phyloP scores from a whole-genome alignment of 2,113 vertebrate species.

The Chloroceryle aenea region DNA sequence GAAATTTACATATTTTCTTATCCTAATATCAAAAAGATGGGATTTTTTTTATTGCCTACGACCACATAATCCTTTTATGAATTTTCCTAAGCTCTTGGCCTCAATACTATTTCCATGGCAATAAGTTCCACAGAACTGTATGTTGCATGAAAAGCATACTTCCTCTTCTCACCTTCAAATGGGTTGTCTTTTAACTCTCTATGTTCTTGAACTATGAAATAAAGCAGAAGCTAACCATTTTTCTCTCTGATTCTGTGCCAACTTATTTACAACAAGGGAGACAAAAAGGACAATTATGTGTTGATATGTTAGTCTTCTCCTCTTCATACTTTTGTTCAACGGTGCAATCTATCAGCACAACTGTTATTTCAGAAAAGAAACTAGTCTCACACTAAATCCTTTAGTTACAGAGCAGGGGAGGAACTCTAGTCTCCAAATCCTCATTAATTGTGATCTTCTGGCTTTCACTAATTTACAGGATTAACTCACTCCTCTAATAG shows the following conservation, averaged over 20 bases:
- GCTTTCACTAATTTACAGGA: constrained; percentile 65
- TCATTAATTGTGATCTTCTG: constrained; percentile 68
- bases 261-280: not conserved
- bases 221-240: not conserved
- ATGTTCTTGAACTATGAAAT: not conserved
- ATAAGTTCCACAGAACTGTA: not conserved
- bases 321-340: not conserved
- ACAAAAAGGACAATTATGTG: not conserved
- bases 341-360: not conserved
- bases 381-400: constrained; percentile 23
- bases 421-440: constrained; percentile 64
- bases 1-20: not conserved
- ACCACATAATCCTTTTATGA: not conserved
- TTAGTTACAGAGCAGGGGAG: constrained; percentile 15
- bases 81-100: not conserved
- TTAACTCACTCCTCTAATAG: constrained; percentile 59
- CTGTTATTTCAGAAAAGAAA: constrained; percentile 15
- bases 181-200: not conserved
- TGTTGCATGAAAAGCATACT: not conserved
- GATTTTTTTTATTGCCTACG: not conserved
- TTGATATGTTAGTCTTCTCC: not conserved
- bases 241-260: not conserved
- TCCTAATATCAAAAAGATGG: not conserved
- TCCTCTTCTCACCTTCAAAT: not conserved
- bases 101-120: not conserved